Conservation (phyloP, 1,140 invertebrate genomes). For the Ceratitis capitata region DNA sequence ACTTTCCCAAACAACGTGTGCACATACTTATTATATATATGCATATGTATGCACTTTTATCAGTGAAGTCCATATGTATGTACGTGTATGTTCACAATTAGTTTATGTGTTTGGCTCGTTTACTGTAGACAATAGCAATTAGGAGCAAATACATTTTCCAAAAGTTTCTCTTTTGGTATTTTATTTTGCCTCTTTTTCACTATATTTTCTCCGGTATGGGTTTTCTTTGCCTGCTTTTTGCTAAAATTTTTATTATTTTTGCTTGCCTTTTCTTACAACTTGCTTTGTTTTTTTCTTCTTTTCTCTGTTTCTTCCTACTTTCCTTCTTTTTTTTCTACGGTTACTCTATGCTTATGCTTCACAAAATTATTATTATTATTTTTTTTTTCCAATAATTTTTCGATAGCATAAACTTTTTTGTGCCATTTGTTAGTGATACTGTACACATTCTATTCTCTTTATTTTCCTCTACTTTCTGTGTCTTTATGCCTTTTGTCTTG, state of each 20-base stretch:
- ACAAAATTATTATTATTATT: conserved; percentile 7
- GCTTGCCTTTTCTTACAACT: neutral
- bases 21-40: too few species aligned
- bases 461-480: neutral
- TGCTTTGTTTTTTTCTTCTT: neutral
- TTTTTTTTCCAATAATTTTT: neutral
- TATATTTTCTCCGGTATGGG: neutral
- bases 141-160: conserved; percentile 23
- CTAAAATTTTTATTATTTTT: neutral
- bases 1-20: neutral
- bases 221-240: neutral
- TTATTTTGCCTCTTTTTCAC: neutral
- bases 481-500: neutral
- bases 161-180: too few species aligned
- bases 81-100: neutral
- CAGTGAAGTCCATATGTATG: neutral
- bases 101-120: conserved; percentile 10
- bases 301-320: neutral
- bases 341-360: neutral
- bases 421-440: conserved; percentile 6
- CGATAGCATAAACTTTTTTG: neutral
- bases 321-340: neutral
- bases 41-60: neutral
- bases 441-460: neutral
- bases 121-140: conserved; percentile 28